Percentiles rank a stretch among this genome's conserved stretches.
These are phyloP conservation scores for Pristionchus entomophagus DNA, from an alignment of 2,888 invertebrate species.

Conservation along the genomic window DNA sequence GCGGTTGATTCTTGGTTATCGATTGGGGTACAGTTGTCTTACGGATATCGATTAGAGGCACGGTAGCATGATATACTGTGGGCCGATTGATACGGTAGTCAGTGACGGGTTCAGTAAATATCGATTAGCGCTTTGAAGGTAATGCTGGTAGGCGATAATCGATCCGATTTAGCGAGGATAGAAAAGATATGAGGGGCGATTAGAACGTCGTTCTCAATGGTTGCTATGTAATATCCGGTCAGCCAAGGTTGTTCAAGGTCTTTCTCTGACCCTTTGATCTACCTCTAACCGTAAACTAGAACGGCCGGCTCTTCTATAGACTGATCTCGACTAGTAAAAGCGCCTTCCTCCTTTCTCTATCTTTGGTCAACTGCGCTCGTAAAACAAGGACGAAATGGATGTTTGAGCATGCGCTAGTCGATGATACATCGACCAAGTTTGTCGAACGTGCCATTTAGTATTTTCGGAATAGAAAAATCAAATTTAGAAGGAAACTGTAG, in stretches of 20 bases:
- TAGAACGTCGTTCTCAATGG: too few relatives aligned
- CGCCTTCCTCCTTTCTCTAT: background rate
- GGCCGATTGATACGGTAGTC: background rate
- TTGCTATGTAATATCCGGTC: too few relatives aligned
- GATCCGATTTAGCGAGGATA: too few relatives aligned
- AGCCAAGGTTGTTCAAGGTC: background rate
- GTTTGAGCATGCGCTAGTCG: background rate
- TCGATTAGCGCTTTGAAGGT: too few relatives aligned
- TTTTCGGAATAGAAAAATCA: background rate
- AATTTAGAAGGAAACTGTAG: background rate
- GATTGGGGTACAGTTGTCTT: too few relatives aligned
- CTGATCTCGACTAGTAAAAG: background rate
- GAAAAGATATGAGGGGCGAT: background rate
- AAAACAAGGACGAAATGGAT: conserved; percentile 5
- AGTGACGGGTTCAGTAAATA: too few relatives aligned
- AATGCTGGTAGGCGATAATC: too few relatives aligned
- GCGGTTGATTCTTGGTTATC: too few relatives aligned
- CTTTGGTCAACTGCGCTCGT: conserved; percentile 20
- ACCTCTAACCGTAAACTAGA: background rate
- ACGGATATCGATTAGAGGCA: too few relatives aligned
- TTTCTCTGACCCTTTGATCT: background rate
- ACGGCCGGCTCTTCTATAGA: background rate
- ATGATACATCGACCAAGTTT: background rate
- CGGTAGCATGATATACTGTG: background rate
- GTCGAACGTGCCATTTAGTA: background rate